Percentiles rank a stretch among this genome's conserved stretches.
Evolutionary conservation across 2,113 vertebrate genomes (phyloP).

Genomic region (Furnarius figulus): DNA sequence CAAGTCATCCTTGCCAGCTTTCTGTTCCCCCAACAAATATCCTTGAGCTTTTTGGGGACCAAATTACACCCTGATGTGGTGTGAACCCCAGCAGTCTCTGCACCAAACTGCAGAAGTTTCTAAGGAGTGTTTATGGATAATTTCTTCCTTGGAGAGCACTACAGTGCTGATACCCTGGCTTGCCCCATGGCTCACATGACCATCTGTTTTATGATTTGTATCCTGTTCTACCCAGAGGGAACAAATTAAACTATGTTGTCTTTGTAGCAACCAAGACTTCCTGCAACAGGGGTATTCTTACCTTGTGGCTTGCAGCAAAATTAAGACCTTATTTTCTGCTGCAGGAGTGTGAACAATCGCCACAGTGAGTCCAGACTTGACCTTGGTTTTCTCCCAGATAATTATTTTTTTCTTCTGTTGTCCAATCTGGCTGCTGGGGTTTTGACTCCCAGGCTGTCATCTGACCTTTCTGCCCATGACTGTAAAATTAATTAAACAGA

Average conservation of each 20-base stretch:
- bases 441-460: not conserved
- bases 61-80: not conserved
- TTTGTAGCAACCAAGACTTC: not conserved
- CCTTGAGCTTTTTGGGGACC: not conserved
- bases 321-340: not conserved
- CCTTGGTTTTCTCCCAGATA: not conserved
- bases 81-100: not conserved
- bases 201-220: not conserved
- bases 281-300: not conserved
- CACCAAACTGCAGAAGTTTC: not conserved
- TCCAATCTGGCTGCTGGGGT: not conserved
- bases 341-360: not conserved
- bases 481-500: constrained; percentile 34
- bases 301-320: not conserved
- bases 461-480: not conserved
- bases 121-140: not conserved
- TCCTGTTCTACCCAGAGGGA: not conserved
- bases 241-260: not conserved
- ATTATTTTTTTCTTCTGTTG: not conserved
- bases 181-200: not conserved
- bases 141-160: not conserved
- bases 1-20: not conserved
- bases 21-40: not conserved
- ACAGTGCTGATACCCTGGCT: not conserved
- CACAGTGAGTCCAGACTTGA: not conserved